Conservation (phyloP, 2,888 invertebrate species). For the Tholera decimalis region DNA sequence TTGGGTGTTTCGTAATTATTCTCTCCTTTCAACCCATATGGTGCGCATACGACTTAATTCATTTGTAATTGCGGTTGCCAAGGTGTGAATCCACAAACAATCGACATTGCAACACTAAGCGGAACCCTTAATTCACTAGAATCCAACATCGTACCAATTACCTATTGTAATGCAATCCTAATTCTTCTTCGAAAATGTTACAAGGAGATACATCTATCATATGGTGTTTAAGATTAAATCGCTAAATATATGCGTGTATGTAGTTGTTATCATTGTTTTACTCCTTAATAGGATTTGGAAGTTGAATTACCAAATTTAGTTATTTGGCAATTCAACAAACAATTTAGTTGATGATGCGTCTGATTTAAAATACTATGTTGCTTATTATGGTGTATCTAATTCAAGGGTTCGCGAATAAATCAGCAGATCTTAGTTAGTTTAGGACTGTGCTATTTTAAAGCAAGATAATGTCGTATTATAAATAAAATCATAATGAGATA, state of each 20-base stretch:
- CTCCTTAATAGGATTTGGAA: slow-evolving; percentile 20
- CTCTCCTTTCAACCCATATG: slow-evolving; percentile 44
- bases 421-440: background rate
- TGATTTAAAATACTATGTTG: slow-evolving; percentile 12
- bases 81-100: slow-evolving; percentile 73
- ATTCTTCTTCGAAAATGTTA: slow-evolving; percentile 64
- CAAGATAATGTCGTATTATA: no score
- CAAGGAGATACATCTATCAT: slow-evolving; percentile 58
- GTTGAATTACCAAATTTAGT: no score
- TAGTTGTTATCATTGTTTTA: slow-evolving; percentile 36
- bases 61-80: slow-evolving; percentile 67
- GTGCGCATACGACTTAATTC: slow-evolving; percentile 64
- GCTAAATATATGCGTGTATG: slow-evolving; percentile 36
- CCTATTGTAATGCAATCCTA: slow-evolving; percentile 69
- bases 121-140: slow-evolving; percentile 72
- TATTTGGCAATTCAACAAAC: slow-evolving; percentile 11
- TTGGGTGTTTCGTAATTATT: slow-evolving; percentile 14
- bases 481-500: slow-evolving; percentile 14
- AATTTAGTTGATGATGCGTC: slow-evolving; percentile 6
- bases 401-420: slow-evolving; percentile 2
- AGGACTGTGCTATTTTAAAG: no score
- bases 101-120: slow-evolving; percentile 59
- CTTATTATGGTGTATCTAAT: background rate
- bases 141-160: slow-evolving; percentile 71
- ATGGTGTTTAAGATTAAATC: slow-evolving; percentile 38